Evolutionary conservation across 2,888 invertebrate species (phyloP).

Genomic region (Drosophila incognita): DNA sequence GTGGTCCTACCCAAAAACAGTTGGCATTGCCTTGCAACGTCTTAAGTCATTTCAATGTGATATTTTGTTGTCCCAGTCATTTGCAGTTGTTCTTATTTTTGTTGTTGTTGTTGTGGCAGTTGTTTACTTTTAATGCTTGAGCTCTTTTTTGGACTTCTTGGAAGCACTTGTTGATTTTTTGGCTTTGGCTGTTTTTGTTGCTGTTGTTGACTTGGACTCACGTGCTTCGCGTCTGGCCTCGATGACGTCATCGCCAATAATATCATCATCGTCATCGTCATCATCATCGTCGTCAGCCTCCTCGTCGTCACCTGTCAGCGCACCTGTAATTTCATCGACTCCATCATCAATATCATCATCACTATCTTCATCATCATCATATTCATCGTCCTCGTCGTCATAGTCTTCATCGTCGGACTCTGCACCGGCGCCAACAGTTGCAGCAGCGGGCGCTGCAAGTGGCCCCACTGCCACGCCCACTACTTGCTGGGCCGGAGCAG

Average conservation of each 20-base stretch:
- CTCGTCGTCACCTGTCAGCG: constrained; percentile 89
- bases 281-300: constrained; percentile 88
- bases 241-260: constrained; percentile 88
- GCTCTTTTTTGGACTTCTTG: constrained; percentile 82
- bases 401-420: constrained; percentile 84
- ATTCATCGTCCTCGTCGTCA: constrained; percentile 39
- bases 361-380: constrained; percentile 58
- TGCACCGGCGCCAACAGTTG: constrained; percentile 84
- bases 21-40: constrained; percentile 44
- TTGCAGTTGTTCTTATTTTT: constrained; percentile 51
- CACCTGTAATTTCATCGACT: constrained; percentile 89
- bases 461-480: constrained; percentile 50
- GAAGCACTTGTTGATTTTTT: constrained; percentile 84
- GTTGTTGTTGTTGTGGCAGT: constrained; percentile 45
- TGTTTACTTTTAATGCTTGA: constrained; percentile 77
- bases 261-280: constrained; percentile 88
- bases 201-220: constrained; percentile 91
- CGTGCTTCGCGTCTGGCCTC: constrained; percentile 90
- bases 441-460: constrained; percentile 35
- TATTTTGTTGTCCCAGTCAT: constrained; percentile 61
- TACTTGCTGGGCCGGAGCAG: constrained; percentile 43
- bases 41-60: constrained; percentile 51
- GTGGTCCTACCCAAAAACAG: constrained; percentile 65
- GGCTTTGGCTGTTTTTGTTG: constrained; percentile 80
- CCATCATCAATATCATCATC: constrained; percentile 86